Evolutionary conservation across 2,888 invertebrate genomes (phyloP).

Genomic region (Noctua janthe): DNA sequence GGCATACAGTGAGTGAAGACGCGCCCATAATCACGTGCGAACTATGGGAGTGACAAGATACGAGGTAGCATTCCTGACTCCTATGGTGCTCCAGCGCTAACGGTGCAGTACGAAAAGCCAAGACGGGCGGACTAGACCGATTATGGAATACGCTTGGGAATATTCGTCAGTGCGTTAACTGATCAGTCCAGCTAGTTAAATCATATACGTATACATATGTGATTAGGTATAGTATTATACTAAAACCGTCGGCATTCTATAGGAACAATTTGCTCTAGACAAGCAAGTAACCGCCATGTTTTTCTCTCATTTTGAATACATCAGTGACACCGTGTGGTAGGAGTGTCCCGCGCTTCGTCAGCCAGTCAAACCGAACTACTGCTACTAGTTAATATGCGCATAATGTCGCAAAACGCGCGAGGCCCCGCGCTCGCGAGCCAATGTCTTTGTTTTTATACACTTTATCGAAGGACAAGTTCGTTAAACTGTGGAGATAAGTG

Average conservation of each 20-base stretch:
- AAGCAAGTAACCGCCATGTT: constrained; percentile 13
- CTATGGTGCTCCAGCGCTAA: background rate
- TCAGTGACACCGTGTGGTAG: constrained; percentile 3
- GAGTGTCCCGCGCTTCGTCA: constrained; percentile 19
- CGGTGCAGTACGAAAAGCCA: background rate
- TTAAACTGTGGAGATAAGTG: constrained; percentile 15
- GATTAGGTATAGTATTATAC: background rate
- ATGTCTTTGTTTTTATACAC: constrained; percentile 29
- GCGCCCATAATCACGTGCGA: background rate
- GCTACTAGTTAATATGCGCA: constrained; percentile 52
- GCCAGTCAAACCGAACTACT: constrained; percentile 21
- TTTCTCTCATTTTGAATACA: background rate
- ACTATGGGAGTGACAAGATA: background rate
- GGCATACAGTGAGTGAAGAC: too few species aligned
- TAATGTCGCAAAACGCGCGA: constrained; percentile 13
- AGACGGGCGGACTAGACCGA: background rate
- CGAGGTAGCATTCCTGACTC: background rate
- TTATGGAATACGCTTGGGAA: background rate
- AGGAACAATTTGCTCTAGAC: background rate
- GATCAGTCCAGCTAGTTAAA: background rate
- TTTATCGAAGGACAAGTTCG: constrained; percentile 16
- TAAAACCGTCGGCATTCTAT: background rate
- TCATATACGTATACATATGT: background rate
- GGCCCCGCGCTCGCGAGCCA: background rate
- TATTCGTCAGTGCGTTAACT: background rate